Evolutionary conservation across 2,113 vertebrate genomes (phyloP).

Genomic region (Leucoraja erinaceus): DNA sequence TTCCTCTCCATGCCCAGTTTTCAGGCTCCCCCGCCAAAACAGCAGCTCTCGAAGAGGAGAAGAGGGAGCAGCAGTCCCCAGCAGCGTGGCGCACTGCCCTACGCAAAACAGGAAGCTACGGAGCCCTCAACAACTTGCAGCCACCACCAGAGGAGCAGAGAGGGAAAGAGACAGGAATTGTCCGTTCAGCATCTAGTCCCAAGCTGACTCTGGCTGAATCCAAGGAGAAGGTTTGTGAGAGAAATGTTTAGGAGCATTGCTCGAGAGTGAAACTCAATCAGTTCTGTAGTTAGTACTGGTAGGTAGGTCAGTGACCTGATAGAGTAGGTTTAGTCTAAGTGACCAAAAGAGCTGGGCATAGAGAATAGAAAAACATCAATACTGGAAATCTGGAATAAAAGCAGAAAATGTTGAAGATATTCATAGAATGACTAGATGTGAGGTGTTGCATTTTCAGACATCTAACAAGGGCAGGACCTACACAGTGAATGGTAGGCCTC

Average conservation of each 20-base stretch:
- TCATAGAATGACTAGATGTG: too few relatives aligned
- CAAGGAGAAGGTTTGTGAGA: conserved; percentile 55
- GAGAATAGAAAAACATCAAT: too few relatives aligned
- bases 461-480: too few relatives aligned
- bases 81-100: conserved; percentile 65
- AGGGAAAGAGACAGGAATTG: conserved; percentile 52
- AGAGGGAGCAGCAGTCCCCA: conserved; percentile 41
- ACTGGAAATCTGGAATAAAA: too few relatives aligned
- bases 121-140: conserved; percentile 56
- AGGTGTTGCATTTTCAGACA: too few relatives aligned
- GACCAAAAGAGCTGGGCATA: not conserved
- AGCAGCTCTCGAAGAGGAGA: conserved; percentile 10
- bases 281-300: not conserved
- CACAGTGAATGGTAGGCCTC: too few relatives aligned
- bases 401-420: too few relatives aligned
- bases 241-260: not conserved
- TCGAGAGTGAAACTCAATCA: not conserved
- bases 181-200: conserved; percentile 65
- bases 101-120: conserved; percentile 63
- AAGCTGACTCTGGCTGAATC: conserved; percentile 58
- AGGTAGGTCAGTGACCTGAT: not conserved
- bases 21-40: not conserved
- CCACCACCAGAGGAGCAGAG: conserved; percentile 50
- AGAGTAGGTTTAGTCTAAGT: not conserved
- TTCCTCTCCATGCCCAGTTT: not conserved